phyloP scores from a whole-genome alignment of 1,140 invertebrate species.

The Phenacoccus solenopsis region DNA sequence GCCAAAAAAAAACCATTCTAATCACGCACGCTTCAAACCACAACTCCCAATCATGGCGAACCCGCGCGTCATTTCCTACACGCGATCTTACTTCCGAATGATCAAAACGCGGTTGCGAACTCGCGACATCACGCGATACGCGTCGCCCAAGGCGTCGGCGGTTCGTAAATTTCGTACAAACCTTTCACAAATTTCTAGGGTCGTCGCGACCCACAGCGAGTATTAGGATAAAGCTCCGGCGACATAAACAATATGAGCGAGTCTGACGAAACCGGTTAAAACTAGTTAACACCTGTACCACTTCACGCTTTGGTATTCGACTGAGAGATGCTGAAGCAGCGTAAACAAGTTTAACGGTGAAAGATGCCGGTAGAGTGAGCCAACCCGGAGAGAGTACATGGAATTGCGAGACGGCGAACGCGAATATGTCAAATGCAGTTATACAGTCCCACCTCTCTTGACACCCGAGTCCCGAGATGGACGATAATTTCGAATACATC shows the following conservation, averaged over 20 bases:
- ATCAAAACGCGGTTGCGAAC: no score
- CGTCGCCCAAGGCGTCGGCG: no score
- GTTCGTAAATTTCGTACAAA: background rate
- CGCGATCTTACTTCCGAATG: no score
- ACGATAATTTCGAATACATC: no score
- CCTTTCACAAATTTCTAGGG: background rate
- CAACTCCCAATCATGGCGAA: no score
- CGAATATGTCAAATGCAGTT: background rate
- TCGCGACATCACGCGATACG: no score
- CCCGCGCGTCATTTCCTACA: no score
- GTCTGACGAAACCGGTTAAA: background rate
- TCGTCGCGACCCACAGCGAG: background rate
- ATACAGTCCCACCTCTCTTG: background rate
- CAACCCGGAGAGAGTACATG: background rate
- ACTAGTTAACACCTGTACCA: background rate
- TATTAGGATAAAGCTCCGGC: background rate
- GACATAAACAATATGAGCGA: background rate
- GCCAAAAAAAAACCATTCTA: no score
- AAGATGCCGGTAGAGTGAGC: background rate
- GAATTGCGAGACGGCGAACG: background rate
- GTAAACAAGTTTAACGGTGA: background rate
- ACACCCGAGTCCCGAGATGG: background rate
- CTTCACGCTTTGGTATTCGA: background rate
- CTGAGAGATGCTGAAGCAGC: background rate
- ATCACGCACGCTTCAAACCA: no score